phyloP scores from a whole-genome alignment of 2,888 invertebrate species.

The Rhorus exstirpatorius region DNA sequence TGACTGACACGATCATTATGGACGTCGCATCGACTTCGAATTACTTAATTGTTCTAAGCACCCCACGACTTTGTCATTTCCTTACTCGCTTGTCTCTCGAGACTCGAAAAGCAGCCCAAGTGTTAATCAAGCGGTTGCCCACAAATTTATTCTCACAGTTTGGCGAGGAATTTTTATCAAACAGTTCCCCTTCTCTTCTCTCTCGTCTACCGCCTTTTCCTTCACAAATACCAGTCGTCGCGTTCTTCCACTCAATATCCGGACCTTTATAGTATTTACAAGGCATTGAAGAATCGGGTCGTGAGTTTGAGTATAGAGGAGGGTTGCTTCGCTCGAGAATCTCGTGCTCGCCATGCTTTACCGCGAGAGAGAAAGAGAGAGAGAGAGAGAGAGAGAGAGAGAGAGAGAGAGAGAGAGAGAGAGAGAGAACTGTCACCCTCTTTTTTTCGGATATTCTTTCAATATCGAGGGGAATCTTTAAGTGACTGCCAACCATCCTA shows the following conservation, averaged over 20 bases:
- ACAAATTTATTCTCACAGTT: constrained; percentile 60
- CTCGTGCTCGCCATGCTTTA: constrained; percentile 26
- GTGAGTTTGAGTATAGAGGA: constrained; percentile 67
- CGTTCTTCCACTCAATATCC: constrained; percentile 81
- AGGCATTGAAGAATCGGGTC: constrained; percentile 79
- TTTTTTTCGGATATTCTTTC: constrained; percentile 85
- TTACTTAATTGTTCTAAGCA: background rate
- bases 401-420: constrained; percentile 70
- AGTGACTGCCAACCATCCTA: constrained; percentile 79
- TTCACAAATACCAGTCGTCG: constrained; percentile 40
- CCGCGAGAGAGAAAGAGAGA: constrained; percentile 57
- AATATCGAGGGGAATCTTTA: constrained; percentile 86
- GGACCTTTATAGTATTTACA: constrained; percentile 82
- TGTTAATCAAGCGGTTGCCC: constrained; percentile 2
- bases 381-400: constrained; percentile 42
- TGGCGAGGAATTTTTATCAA: constrained; percentile 50
- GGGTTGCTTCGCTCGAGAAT: constrained; percentile 58
- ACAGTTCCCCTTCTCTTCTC: constrained; percentile 25
- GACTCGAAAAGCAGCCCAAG: constrained; percentile 9
- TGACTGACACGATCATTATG: background rate
- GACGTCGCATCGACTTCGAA: background rate
- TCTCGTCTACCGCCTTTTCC: constrained; percentile 18
- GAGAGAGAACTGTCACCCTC: constrained; percentile 74
- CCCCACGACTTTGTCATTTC: background rate
- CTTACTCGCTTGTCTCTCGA: background rate